Conservation (phyloP, 2,797 vertebrate species). For the Coregonus suidteri region DNA sequence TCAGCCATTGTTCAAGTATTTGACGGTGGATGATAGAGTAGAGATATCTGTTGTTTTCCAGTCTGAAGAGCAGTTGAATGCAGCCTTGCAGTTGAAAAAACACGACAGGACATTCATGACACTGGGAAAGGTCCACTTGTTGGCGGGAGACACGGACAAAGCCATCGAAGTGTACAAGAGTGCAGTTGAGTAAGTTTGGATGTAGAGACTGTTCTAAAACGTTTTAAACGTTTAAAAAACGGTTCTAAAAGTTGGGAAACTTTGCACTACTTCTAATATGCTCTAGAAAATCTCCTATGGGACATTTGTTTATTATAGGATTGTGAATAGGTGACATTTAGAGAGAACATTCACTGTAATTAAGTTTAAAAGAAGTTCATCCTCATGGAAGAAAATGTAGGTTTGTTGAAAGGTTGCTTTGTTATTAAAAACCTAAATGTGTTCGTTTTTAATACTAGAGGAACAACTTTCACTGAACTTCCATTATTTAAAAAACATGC, state of each 20-base stretch:
- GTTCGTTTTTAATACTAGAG: neutral
- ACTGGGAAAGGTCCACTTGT: slow-evolving; percentile 88
- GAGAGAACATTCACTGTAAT: neutral
- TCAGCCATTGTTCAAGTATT: neutral
- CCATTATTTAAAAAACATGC: neutral
- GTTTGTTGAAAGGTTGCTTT: neutral
- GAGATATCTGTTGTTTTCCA: slow-evolving; percentile 50
- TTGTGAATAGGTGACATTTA: neutral
- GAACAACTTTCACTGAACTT: neutral
- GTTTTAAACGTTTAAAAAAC: neutral
- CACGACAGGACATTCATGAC: slow-evolving; percentile 90
- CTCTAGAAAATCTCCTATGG: neutral
- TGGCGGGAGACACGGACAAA: slow-evolving; percentile 85
- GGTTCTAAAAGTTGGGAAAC: neutral
- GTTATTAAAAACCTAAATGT: neutral
- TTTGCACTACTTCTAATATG: neutral
- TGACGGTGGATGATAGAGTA: neutral
- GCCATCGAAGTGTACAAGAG: slow-evolving; percentile 90
- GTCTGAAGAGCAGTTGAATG: slow-evolving; percentile 89
- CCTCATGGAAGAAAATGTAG: neutral
- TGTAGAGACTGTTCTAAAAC: neutral
- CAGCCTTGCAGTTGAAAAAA: slow-evolving; percentile 86
- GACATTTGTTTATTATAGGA: neutral
- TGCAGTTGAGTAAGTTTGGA: slow-evolving; percentile 87
- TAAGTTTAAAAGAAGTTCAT: neutral